Conservation (phyloP, 1,140 invertebrate species). For the Macrobrachium rosenbergii region DNA sequence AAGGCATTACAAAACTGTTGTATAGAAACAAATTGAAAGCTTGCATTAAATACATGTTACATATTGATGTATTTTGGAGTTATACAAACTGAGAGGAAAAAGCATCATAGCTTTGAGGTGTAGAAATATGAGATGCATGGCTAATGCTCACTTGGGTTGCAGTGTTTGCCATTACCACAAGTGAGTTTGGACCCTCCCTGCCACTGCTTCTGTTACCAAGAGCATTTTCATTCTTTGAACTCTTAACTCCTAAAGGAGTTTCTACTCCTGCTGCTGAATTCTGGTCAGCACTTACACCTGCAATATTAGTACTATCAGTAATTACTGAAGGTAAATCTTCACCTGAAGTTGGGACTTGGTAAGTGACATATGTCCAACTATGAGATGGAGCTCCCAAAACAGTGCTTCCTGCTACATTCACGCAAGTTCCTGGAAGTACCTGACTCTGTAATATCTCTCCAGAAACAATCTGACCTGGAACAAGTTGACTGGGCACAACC, state of each 20-base stretch:
- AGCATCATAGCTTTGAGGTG: constrained; percentile 31
- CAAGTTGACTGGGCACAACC: constrained; percentile 39
- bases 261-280: background rate
- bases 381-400: constrained; percentile 39
- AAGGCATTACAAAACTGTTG: too few relatives aligned
- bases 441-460: constrained; percentile 49
- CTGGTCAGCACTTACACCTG: constrained; percentile 20
- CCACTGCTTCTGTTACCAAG: background rate
- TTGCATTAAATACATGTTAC: too few relatives aligned
- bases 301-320: constrained; percentile 33
- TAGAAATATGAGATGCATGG: constrained; percentile 16
- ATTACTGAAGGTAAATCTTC: constrained; percentile 44
- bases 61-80: background rate
- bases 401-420: constrained; percentile 16
- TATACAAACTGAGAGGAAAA: constrained; percentile 45
- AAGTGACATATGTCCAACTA: constrained; percentile 56
- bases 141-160: constrained; percentile 22
- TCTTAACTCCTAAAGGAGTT: background rate
- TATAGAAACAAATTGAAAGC: too few relatives aligned
- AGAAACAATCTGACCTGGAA: constrained; percentile 43
- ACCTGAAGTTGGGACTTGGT: constrained; percentile 41
- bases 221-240: background rate
- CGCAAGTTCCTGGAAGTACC: constrained; percentile 33
- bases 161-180: constrained; percentile 28
- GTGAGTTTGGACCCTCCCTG: constrained; percentile 15